Base-by-base conservation (phyloP, 2,113 vertebrate genomes). In the Ploceus nigricollis region DNA sequence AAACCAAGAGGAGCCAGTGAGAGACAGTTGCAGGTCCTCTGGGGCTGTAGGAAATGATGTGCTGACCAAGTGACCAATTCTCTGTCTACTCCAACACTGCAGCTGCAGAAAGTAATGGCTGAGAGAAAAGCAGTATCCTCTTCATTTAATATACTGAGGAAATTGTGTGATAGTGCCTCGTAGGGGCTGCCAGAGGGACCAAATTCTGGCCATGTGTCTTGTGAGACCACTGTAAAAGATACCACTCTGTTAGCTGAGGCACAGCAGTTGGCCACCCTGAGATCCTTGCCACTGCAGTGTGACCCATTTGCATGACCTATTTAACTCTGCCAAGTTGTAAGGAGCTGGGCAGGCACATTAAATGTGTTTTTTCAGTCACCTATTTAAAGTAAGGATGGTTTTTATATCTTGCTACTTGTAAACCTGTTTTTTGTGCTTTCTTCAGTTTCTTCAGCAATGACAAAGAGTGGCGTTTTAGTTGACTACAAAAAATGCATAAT, bases 281-380 rank as follows among this genome's bases (percentile, higher is more conserved):
- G 2, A 47, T 82, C 75, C 75, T 81, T 80, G 65, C 71, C 63
- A 13, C 50, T 54, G 71, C 89, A 51, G 47, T 7, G 58, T 87
- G 89, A 92, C 94, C 94, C 56, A 78, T 87, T 93, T 96, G 91
- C 10, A 4, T 37, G 86, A 87, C 94, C 93, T 81, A 15, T 90
- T 94, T 95, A 90, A 44, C 13, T 81, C 51, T 89, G 76, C 39
- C 76, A 40, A 58, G 30, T 66, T 73, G 27, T 47, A 60, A 73
- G 64, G 83, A 89, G 47, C 82, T 90, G 76, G 68, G 22, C 51
- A 33, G 13, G 35, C 39, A 81, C 17, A 4, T 54, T 23, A 47
- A 71, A 31, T 35, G 4, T 53, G 30, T 71, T 37, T 61, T 83
- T 83, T 58, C 64, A 71, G 27, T 54, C 64, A 47, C 12, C 39